Evolutionary conservation across 1,140 invertebrate genomes (phyloP).

Genomic region (Tetranychus urticae): DNA sequence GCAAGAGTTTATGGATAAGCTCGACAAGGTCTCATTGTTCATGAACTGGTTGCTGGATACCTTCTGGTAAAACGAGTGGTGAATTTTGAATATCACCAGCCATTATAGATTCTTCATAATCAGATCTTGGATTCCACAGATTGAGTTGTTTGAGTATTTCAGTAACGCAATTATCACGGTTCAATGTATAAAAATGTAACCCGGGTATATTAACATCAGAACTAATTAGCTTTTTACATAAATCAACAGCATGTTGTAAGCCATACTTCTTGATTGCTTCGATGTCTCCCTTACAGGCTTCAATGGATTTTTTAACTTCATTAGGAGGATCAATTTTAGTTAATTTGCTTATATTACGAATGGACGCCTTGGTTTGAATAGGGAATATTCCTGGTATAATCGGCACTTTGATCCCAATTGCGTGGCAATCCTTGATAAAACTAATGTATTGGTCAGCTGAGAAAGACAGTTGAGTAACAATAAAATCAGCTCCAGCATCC

Average conservation of each 20-base stretch:
- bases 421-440: constrained; percentile 37
- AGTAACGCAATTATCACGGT: constrained; percentile 22
- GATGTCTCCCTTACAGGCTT: constrained; percentile 33
- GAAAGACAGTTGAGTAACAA: constrained; percentile 51
- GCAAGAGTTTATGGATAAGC: constrained; percentile 17
- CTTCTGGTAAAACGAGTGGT: too few species aligned
- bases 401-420: constrained; percentile 37
- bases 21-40: constrained; percentile 21
- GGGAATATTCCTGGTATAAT: constrained; percentile 44
- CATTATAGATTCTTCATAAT: too few species aligned
- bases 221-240: constrained; percentile 30
- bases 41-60: neutral
- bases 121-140: too few species aligned
- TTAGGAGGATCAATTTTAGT: constrained; percentile 33
- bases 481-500: constrained; percentile 45
- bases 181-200: constrained; percentile 40
- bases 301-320: constrained; percentile 28
- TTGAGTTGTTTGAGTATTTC: too few species aligned
- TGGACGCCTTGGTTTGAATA: constrained; percentile 32
- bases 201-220: constrained; percentile 23
- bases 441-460: constrained; percentile 32
- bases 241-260: constrained; percentile 26
- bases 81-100: too few species aligned
- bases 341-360: constrained; percentile 31
- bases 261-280: constrained; percentile 34